phyloP scores from a whole-genome alignment of 2,113 vertebrate species.

The Copsychus sechellarum region DNA sequence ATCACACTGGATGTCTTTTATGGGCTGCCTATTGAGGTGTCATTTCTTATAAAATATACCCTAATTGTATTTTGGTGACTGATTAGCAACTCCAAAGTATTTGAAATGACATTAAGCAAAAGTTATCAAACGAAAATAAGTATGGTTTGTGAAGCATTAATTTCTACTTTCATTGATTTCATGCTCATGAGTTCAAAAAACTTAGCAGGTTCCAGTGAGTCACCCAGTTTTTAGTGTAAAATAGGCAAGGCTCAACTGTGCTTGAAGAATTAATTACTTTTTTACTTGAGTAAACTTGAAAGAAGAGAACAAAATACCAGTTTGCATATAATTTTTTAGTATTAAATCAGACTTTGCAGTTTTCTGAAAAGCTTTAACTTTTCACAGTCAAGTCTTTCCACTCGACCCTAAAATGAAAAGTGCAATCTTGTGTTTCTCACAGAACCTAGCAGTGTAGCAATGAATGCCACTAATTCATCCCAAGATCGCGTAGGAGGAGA shows the following conservation, averaged over 20 bases:
- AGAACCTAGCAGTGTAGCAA: neutral
- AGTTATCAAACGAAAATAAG: neutral
- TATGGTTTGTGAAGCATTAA: neutral
- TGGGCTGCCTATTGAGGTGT: neutral
- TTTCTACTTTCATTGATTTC: conserved; percentile 16
- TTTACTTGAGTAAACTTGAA: conserved; percentile 32
- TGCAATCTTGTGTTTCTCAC: neutral
- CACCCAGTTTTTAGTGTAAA: neutral
- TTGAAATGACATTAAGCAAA: neutral
- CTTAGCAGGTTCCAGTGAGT: conserved; percentile 26
- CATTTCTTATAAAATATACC: neutral
- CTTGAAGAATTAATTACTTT: conserved; percentile 43
- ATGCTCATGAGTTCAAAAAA: neutral
- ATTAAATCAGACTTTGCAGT: neutral
- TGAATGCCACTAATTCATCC: conserved; percentile 2
- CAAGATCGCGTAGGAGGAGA: neutral
- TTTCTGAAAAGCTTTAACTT: conserved; percentile 41
- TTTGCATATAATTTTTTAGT: neutral
- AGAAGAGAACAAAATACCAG: conserved; percentile 27
- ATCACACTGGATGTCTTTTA: neutral
- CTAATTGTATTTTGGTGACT: neutral
- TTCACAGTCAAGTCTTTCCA: neutral
- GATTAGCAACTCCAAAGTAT: neutral
- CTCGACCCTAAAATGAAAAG: neutral
- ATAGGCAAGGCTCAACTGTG: neutral